Conservation (phyloP, 1,140 invertebrate species). For the Ceratitis capitata region DNA sequence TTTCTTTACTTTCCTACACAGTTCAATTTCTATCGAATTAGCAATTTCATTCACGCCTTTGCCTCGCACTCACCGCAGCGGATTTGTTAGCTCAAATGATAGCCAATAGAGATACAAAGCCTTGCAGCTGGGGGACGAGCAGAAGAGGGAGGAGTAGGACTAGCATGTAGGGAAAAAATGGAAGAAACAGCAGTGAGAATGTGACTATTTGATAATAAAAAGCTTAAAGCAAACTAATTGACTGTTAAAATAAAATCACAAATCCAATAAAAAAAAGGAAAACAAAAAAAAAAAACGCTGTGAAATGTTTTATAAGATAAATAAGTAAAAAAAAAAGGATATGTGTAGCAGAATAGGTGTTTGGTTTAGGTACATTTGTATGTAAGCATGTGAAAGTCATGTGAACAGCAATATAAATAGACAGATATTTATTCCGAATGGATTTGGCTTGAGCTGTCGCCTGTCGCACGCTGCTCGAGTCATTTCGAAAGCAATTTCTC, state of each 20-base stretch:
- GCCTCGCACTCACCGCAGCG: neutral
- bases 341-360: neutral
- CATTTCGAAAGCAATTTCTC: neutral
- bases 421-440: neutral
- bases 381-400: neutral
- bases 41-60: neutral
- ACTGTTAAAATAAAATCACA: slow-evolving; percentile 18
- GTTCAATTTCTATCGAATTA: neutral
- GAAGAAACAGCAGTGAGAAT: no score
- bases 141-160: no score
- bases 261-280: neutral
- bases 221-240: slow-evolving; percentile 5
- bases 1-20: neutral
- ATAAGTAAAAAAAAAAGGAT: neutral
- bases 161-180: no score
- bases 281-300: neutral
- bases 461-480: neutral
- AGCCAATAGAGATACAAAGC: neutral
- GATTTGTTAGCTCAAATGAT: neutral
- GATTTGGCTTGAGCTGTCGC: neutral
- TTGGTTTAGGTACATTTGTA: neutral
- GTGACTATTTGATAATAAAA: no score
- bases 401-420: neutral
- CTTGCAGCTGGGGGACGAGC: no score
- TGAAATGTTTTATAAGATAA: neutral